These are phyloP conservation scores for Nysson spinosus DNA, from an alignment of 2,888 invertebrate species.

Conservation along the genomic window DNA sequence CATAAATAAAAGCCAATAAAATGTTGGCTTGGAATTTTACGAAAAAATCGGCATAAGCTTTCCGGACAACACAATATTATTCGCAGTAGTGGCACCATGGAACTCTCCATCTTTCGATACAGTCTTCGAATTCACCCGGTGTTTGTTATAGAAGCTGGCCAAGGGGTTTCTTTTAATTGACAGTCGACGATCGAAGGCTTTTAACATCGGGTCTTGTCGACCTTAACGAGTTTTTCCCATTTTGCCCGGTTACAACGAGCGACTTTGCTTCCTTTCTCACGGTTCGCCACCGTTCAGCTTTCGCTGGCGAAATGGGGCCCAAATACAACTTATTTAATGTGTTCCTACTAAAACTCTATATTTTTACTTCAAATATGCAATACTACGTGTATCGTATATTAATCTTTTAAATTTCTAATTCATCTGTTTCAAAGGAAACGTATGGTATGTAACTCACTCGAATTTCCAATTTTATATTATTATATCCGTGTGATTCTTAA, in stretches of 20 bases:
- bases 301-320: conserved; percentile 27
- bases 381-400: too few relatives aligned
- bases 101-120: neutral
- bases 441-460: too few relatives aligned
- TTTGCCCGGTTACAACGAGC: conserved; percentile 27
- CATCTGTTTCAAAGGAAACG: too few relatives aligned
- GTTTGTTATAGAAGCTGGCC: conserved; percentile 11
- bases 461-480: too few relatives aligned
- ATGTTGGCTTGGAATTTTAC: too few relatives aligned
- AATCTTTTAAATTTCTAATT: too few relatives aligned
- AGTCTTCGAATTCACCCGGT: neutral
- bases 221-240: conserved; percentile 58
- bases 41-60: too few relatives aligned
- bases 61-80: too few relatives aligned
- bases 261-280: conserved; percentile 55
- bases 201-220: conserved; percentile 29
- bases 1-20: too few relatives aligned
- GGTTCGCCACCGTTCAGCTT: conserved; percentile 32
- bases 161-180: conserved; percentile 37
- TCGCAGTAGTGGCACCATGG: neutral
- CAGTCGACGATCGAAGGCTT: conserved; percentile 34
- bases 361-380: too few relatives aligned
- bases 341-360: too few relatives aligned
- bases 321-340: neutral
- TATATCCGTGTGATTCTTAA: too few relatives aligned